Conservation (phyloP, 1,140 invertebrate genomes). For the Thaumetopoea pityocampa region DNA sequence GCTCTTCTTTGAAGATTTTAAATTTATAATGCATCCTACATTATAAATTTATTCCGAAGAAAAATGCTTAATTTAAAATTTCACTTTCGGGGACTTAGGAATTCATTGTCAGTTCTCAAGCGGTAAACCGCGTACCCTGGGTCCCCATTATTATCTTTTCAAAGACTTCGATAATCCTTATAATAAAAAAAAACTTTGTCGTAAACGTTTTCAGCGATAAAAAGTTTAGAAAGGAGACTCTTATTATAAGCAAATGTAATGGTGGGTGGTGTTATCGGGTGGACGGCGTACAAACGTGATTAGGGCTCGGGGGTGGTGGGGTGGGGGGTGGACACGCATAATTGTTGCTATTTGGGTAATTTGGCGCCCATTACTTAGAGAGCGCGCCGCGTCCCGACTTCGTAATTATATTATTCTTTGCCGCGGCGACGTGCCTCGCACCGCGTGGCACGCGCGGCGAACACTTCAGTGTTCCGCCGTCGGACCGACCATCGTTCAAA, state of each 20-base stretch:
- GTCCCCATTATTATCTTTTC: constrained; percentile 25
- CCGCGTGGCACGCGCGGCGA: no score
- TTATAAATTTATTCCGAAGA: constrained; percentile 10
- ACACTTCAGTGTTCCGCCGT: no score
- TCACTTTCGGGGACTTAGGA: constrained; percentile 11
- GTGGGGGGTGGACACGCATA: constrained; percentile 4
- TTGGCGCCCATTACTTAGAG: constrained; percentile 12
- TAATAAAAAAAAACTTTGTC: constrained; percentile 20
- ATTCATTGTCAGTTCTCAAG: constrained; percentile 9
- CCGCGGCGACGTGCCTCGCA: no score
- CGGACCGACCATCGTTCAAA: no score
- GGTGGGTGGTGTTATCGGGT: constrained; percentile 13
- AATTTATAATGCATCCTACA: constrained; percentile 1
- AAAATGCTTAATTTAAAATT: constrained; percentile 14
- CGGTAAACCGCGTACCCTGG: constrained; percentile 7
- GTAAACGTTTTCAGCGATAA: constrained; percentile 20
- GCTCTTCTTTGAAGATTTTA: no score
- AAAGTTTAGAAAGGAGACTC: constrained; percentile 18
- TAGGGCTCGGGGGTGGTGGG: not conserved
- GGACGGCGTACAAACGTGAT: constrained; percentile 5
- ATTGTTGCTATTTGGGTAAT: constrained; percentile 15
- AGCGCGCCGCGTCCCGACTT: constrained; percentile 1
- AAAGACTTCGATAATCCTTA: constrained; percentile 18
- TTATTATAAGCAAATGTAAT: constrained; percentile 29
- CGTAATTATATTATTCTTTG: constrained; percentile 13